A percentile compares a stretch with the other conserved stretches of the same genome.
phyloP scores from a whole-genome alignment of 2,113 vertebrate genomes.

The Mormyrus iriodes region DNA sequence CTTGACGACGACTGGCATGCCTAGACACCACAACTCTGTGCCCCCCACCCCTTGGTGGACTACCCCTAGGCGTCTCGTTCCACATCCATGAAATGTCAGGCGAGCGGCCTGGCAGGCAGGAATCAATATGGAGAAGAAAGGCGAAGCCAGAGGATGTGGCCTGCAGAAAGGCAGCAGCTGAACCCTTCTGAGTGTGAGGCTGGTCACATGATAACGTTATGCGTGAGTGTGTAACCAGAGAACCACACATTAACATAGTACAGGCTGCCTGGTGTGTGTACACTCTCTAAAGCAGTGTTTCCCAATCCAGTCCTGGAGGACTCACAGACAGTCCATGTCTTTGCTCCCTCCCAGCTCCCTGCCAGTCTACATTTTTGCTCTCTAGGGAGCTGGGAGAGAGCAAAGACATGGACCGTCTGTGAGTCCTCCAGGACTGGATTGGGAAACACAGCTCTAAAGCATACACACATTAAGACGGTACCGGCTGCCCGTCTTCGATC shows the following conservation, averaged over 20 bases:
- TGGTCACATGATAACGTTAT: neutral
- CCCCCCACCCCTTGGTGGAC: neutral
- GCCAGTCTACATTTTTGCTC: neutral
- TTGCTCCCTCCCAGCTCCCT: neutral
- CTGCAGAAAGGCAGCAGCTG: neutral
- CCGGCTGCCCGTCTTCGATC: neutral
- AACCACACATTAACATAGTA: neutral
- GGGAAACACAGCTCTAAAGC: neutral
- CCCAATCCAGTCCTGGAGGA: neutral
- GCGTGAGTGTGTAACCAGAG: neutral
- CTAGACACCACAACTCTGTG: neutral
- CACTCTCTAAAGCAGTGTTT: neutral
- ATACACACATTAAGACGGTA: neutral
- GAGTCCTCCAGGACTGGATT: neutral
- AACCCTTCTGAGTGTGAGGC: neutral
- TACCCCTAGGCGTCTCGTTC: neutral
- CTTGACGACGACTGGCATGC: neutral
- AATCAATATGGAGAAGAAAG: neutral
- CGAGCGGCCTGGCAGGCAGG: neutral
- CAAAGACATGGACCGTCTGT: no score
- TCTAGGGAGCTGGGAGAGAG: no score
- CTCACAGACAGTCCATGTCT: neutral
- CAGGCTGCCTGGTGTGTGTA: neutral
- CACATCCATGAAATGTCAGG: neutral
- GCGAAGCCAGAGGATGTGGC: neutral